Evolutionary conservation across 2,113 vertebrate species (phyloP).

Genomic region (Marcusenius ussheri): DNA sequence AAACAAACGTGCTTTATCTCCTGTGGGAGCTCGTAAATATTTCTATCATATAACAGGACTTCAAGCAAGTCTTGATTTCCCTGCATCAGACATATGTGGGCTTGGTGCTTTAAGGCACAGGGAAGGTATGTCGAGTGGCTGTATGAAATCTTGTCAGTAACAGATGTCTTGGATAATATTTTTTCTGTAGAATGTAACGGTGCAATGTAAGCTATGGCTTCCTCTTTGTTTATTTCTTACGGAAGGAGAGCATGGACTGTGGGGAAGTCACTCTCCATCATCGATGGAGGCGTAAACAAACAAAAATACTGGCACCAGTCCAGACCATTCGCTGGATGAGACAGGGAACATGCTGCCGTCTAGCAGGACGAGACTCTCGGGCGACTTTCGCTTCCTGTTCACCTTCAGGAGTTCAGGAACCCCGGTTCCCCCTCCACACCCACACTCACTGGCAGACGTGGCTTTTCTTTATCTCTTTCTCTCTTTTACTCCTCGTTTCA

Average conservation of each 20-base stretch:
- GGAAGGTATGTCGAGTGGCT: neutral
- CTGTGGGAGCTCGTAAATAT: neutral
- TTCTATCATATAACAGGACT: neutral
- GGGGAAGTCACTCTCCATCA: slow-evolving; percentile 9
- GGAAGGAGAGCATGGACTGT: neutral
- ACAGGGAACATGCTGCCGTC: neutral
- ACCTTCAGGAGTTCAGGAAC: neutral
- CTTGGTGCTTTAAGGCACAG: neutral
- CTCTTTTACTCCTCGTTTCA: neutral
- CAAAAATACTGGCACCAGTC: neutral
- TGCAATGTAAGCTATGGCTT: neutral
- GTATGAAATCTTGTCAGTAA: neutral
- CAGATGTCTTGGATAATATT: neutral
- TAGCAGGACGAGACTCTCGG: neutral
- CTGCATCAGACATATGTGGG: neutral
- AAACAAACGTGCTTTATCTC: neutral
- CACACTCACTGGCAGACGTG: neutral
- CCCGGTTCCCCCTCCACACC: neutral
- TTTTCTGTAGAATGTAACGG: neutral
- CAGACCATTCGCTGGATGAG: neutral
- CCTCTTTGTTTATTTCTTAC: neutral
- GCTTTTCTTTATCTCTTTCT: too few relatives aligned
- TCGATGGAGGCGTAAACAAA: neutral
- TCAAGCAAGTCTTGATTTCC: neutral
- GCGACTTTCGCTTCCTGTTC: neutral